Evolutionary conservation across 2,888 invertebrate genomes (phyloP).

Genomic region (Epinotia demarniana): DNA sequence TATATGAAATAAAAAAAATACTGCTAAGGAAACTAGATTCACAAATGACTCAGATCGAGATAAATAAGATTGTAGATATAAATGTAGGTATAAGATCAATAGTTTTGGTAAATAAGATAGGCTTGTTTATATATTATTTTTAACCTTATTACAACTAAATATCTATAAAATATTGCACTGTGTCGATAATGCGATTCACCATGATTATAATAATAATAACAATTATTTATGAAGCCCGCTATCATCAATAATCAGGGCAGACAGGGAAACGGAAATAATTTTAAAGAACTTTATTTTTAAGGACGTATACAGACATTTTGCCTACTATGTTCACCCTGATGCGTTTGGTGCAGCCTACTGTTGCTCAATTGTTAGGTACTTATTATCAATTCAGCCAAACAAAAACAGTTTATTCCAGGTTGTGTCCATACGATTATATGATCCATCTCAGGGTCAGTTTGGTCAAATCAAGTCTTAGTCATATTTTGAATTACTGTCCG

Average conservation of each 20-base stretch:
- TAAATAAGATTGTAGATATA: constrained; percentile 25
- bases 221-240: not conserved
- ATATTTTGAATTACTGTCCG: not conserved
- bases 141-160: constrained; percentile 27
- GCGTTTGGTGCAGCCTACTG: not conserved
- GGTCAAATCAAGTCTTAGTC: not conserved
- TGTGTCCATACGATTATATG: not conserved
- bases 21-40: constrained; percentile 40
- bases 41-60: constrained; percentile 25
- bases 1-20: constrained; percentile 47
- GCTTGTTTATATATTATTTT: constrained; percentile 2
- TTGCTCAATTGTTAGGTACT: not conserved
- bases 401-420: not conserved
- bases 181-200: not conserved
- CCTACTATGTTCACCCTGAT: not conserved
- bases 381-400: not conserved
- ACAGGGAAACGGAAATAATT: not conserved
- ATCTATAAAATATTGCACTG: constrained; percentile 1
- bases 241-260: not conserved
- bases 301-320: not conserved
- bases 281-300: not conserved
- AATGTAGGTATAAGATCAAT: constrained; percentile 14
- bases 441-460: not conserved
- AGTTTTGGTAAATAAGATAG: constrained; percentile 29
- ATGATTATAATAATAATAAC: not conserved